Conservation (phyloP, 2,113 vertebrate species). For the Silurus meridionalis region DNA sequence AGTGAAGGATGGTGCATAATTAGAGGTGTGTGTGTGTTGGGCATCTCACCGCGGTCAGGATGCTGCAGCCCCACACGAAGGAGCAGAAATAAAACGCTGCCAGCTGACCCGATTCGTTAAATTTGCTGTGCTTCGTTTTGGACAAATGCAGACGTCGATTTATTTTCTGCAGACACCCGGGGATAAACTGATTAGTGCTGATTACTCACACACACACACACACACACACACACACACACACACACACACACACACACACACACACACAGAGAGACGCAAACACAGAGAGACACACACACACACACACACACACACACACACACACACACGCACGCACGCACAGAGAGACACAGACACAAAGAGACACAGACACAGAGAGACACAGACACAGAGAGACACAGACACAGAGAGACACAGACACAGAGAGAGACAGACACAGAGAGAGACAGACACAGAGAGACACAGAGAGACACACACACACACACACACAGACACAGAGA, state of each 20-base stretch:
- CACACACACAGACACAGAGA: neutral
- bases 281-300: neutral
- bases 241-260: neutral
- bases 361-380: too few species aligned
- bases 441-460: too few species aligned
- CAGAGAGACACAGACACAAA: neutral
- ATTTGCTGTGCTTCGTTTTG: constrained; percentile 86
- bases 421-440: too few species aligned
- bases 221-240: neutral
- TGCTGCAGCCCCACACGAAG: constrained; percentile 82
- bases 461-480: neutral
- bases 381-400: too few species aligned
- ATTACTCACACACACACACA: neutral
- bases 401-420: too few species aligned
- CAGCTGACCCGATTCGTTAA: constrained; percentile 83
- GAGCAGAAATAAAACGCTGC: constrained; percentile 82
- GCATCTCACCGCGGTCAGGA: constrained; percentile 76
- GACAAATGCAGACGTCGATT: constrained; percentile 80
- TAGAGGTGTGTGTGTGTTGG: neutral
- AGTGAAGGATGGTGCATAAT: neutral
- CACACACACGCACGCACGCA: neutral
- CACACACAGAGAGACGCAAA: too few species aligned
- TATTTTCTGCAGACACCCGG: constrained; percentile 76
- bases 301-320: neutral
- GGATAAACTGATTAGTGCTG: constrained; percentile 10